Percentiles rank a stretch among this genome's conserved stretches.
Evolutionary conservation across 2,888 invertebrate genomes (phyloP).

Genomic region (Spilarctia lutea): DNA sequence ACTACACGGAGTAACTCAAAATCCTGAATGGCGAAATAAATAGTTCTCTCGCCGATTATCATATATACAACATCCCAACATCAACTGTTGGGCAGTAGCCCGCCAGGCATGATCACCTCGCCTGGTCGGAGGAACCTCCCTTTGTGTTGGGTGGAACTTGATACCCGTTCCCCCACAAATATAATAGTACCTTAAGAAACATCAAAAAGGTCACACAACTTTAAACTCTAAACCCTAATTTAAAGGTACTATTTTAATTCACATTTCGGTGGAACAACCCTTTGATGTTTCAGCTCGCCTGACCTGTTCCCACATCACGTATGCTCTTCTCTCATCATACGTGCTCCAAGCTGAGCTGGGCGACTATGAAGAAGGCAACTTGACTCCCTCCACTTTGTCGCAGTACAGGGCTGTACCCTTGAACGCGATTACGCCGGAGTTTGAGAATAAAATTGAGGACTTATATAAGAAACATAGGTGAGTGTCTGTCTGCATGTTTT

Average conservation of each 20-base stretch:
- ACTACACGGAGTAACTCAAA: too few relatives aligned
- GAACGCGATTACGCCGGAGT: constrained; percentile 91
- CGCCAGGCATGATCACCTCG: too few relatives aligned
- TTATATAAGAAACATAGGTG: constrained; percentile 97
- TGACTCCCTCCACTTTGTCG: constrained; percentile 90
- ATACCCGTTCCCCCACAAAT: too few relatives aligned
- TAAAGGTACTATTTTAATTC: not conserved
- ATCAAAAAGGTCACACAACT: too few relatives aligned
- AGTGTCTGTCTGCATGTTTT: constrained; percentile 22
- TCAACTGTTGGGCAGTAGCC: too few relatives aligned
- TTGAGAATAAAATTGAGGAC: constrained; percentile 96
- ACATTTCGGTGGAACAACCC: not conserved
- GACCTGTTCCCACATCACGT: constrained; percentile 98
- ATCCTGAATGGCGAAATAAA: too few relatives aligned
- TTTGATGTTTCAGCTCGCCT: constrained; percentile 89
- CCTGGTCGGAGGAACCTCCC: too few relatives aligned
- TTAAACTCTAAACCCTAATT: not conserved
- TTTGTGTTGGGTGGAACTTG: too few relatives aligned
- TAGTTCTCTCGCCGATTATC: too few relatives aligned
- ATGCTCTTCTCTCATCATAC: constrained; percentile 96
- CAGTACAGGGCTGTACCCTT: constrained; percentile 95
- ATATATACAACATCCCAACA: too few relatives aligned
- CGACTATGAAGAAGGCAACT: constrained; percentile 92
- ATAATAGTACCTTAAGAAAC: too few relatives aligned
- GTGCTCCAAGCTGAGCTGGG: constrained; percentile 97